A percentile compares a stretch with the other conserved stretches of the same genome.
Evolutionary conservation across 2,113 vertebrate genomes (phyloP).

Genomic region (Setophaga coronata): DNA sequence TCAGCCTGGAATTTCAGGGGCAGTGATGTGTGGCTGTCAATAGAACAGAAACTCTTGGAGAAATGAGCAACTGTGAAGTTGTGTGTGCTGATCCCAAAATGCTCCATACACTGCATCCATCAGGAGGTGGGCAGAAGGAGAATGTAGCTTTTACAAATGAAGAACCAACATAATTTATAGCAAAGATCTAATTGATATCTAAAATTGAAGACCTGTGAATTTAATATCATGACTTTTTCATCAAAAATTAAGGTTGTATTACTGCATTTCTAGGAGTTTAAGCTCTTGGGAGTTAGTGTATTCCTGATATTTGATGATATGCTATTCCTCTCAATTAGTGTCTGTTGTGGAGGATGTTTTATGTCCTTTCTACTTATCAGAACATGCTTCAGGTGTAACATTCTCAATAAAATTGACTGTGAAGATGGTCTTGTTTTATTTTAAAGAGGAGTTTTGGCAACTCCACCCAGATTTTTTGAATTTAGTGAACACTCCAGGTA

Average conservation of each 20-base stretch:
- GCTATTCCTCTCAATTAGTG: not conserved
- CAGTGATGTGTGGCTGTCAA: fast-evolving
- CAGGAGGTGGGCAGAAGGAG: not conserved
- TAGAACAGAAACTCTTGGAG: not conserved
- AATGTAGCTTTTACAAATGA: not conserved
- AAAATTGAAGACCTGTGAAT: not conserved
- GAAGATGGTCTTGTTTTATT: not conserved
- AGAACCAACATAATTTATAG: not conserved
- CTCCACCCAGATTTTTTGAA: not conserved
- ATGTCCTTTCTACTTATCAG: not conserved
- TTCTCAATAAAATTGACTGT: not conserved
- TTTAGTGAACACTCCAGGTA: not conserved
- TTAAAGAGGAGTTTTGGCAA: not conserved
- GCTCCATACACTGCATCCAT: not conserved
- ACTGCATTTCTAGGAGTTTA: not conserved
- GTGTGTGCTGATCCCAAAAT: not conserved
- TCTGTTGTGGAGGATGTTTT: not conserved
- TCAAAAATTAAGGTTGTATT: not conserved
- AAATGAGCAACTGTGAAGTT: not conserved
- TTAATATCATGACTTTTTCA: not conserved
- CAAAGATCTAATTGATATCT: not conserved
- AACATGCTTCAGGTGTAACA: not conserved
- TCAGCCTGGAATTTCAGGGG: not conserved
- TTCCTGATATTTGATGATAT: not conserved
- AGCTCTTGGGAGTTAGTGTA: not conserved